Evolutionary conservation across 2,888 invertebrate genomes (phyloP), one percentile per base, ranked within the genome.

Genomic region (Colostygia pectinataria): DNA sequence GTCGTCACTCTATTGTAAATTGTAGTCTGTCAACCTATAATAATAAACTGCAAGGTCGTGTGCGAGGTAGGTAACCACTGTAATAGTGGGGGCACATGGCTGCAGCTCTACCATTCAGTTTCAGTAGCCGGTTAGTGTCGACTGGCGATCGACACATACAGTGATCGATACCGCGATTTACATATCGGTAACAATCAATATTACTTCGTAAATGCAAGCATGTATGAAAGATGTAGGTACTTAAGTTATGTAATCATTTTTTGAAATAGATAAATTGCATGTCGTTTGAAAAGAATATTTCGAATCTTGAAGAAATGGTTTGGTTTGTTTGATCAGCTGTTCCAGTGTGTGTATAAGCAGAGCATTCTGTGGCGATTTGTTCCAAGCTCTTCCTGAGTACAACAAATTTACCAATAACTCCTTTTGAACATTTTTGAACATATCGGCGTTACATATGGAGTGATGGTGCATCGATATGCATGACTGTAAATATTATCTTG

Each of bases 1-100:
- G 74, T 83, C 83, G 86, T 85, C 86, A 82, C 67, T 78, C 83
- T 72, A 88, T 88, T 87, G 89, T 88, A 85, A 87, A 83, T 83
- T 82, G 83, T 80, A 70, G 81, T 80, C 80, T 80, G 84, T 83
- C 81, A 82, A 83, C 83, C 85, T 80, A 86, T 86, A 86, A 90
- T 86, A 80, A 81, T 86, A 80, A 81, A 79, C 81, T 75, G 80
- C 87, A 90, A 89, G 89, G 89, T 88, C 88, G 83, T 57, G 65
- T 67, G 56, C 53, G 55, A 53, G 59, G 59, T 53, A 56, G 51
- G 43, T 63, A 63, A 57, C 50, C 10, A 2, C 33, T 33, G 33
- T 56, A 53, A 73, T 73, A 73, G 88, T 76, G 86, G 86, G 81
- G 72, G 68, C 74, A 74, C 72, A 76, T 74, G 70, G 74, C 67